These are phyloP conservation scores for Calidris pygmaea DNA, from an alignment of 2,113 vertebrate species.

Conservation along the genomic window DNA sequence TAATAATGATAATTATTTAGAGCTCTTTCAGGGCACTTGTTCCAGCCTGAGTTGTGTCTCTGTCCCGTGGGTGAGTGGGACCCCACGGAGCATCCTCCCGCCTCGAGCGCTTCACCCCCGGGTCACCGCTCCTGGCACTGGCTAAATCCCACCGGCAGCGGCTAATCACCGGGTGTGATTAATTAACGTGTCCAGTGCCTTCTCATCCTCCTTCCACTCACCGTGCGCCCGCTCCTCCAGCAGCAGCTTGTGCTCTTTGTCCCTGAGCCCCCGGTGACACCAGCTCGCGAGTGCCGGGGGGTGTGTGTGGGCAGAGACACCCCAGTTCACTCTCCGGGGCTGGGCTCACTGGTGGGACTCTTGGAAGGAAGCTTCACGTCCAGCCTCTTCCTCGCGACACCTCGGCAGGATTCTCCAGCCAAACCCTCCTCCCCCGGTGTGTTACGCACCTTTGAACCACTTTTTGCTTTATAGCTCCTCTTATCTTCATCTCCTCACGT, in stretches of 20 bases:
- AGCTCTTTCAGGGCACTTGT: background rate
- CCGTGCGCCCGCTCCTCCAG: background rate
- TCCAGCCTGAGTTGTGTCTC: too few species aligned
- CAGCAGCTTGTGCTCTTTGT: background rate
- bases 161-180: background rate
- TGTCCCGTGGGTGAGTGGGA: background rate
- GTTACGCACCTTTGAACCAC: background rate
- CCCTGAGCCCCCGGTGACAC: background rate
- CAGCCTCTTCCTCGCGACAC: background rate
- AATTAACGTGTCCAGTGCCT: background rate
- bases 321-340: background rate
- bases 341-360: background rate
- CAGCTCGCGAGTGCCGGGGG: too few species aligned
- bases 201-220: background rate
- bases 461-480: background rate
- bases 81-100: background rate
- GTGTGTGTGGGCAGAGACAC: accelerated
- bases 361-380: too few species aligned
- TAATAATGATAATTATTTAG: too few species aligned
- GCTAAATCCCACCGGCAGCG: background rate
- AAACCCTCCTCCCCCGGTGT: background rate
- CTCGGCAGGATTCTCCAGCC: background rate
- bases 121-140: too few species aligned
- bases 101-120: accelerated
- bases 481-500: background rate